Evolutionary conservation across 2,888 invertebrate species (phyloP).

Genomic region (Globia sparganii): DNA sequence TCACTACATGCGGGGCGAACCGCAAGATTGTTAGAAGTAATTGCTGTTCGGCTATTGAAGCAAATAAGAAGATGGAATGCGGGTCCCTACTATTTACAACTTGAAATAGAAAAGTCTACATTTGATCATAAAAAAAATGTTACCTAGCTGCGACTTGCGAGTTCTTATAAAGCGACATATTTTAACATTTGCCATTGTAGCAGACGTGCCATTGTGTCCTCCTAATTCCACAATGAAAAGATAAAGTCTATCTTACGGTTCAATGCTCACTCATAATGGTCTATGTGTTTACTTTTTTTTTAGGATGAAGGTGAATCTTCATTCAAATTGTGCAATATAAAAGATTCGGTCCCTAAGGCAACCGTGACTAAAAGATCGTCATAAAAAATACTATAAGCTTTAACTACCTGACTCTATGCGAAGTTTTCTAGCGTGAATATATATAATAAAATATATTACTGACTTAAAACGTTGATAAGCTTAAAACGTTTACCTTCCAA

Average conservation of each 20-base stretch:
- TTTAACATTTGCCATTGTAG: slow-evolving; percentile 85
- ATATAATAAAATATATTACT: slow-evolving; percentile 45
- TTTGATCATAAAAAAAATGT: slow-evolving; percentile 75
- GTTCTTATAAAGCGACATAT: slow-evolving; percentile 81
- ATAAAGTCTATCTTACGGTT: slow-evolving; percentile 86
- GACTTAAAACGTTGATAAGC: slow-evolving; percentile 51
- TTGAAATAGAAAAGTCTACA: slow-evolving; percentile 70
- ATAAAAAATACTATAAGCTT: slow-evolving; percentile 68
- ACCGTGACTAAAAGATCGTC: slow-evolving; percentile 83
- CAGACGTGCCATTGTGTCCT: slow-evolving; percentile 82
- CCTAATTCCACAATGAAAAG: slow-evolving; percentile 85
- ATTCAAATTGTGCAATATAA: slow-evolving; percentile 88
- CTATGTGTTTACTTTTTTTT: slow-evolving; percentile 87
- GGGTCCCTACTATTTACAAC: slow-evolving; percentile 78
- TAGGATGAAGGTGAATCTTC: slow-evolving; percentile 81
- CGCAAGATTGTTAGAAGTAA: slow-evolving; percentile 88
- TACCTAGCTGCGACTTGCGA: slow-evolving; percentile 71
- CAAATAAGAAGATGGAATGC: slow-evolving; percentile 82
- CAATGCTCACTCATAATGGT: slow-evolving; percentile 86
- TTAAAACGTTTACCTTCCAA: slow-evolving; percentile 46
- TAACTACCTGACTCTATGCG: slow-evolving; percentile 73
- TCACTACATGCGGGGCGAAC: slow-evolving; percentile 85
- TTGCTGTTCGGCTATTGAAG: slow-evolving; percentile 81
- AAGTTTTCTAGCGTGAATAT: slow-evolving; percentile 63
- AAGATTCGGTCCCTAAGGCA: slow-evolving; percentile 83